These are phyloP conservation scores for Melopsittacus undulatus DNA, from an alignment of 2,797 vertebrate genomes.

Conservation along the genomic window DNA sequence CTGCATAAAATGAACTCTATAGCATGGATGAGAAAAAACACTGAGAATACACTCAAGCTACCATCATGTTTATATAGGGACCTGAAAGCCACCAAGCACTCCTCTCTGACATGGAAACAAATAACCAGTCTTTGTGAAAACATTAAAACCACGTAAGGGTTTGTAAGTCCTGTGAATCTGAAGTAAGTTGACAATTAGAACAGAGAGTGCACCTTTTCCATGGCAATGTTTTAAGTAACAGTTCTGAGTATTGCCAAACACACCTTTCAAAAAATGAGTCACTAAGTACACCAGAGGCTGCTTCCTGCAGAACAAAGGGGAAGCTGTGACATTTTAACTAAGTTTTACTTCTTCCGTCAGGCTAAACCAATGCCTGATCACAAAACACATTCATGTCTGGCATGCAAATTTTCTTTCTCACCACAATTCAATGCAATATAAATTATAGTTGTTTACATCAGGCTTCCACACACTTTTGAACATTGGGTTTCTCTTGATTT, in stretches of 20 bases:
- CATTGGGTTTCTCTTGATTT: not conserved
- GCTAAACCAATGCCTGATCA: not conserved
- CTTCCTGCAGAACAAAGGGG: not conserved
- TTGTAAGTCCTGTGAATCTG: not conserved
- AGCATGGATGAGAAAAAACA: not conserved
- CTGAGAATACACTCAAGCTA: not conserved
- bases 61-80: not conserved
- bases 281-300: not conserved
- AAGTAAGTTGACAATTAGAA: not conserved
- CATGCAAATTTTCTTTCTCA: slow-evolving; percentile 8
- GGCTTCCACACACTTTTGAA: slow-evolving; percentile 2
- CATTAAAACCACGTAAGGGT: not conserved
- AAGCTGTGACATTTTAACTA: slow-evolving; percentile 27
- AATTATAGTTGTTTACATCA: slow-evolving; percentile 40
- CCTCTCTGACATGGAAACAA: not conserved
- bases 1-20: not conserved
- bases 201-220: not conserved
- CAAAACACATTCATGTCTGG: not conserved
- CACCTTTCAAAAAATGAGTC: slow-evolving; percentile 37
- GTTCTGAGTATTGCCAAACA: not conserved
- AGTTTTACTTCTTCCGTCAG: slow-evolving; percentile 35
- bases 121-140: not conserved
- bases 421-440: not conserved
- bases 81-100: not conserved
- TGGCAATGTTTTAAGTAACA: not conserved